Base-by-base conservation (phyloP, 2,113 vertebrate genomes). In the Nannospalax galili region DNA sequence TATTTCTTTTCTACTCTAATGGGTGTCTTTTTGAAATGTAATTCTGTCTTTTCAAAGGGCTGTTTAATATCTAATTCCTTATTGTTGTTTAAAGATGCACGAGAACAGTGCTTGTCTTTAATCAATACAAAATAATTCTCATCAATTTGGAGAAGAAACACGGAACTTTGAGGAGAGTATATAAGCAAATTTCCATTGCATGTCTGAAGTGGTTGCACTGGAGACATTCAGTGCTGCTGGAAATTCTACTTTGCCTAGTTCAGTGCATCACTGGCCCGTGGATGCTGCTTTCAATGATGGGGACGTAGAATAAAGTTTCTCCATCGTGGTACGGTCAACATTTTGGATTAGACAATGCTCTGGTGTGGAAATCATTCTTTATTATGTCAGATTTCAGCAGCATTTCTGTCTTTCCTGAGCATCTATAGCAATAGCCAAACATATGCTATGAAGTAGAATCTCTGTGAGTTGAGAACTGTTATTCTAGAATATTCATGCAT, bases 51-150 rank as follows among this genome's bases (percentile, higher is more conserved):
- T 91, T 62, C 7, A 70, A 62, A 80, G 60, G 35, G 19, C 11
- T 88, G n/a, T 73, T 93, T 73, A 70, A 20, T 79, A 62, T 84
- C 35, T 60, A 86, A 79, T 79, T 48, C 42, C 52, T 60, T 80
- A n/a, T 32, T 24, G 32, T 94, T 91, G 26, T 93, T 95, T 60
- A 93, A 90, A 87, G 45, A 90, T 84, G 22, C 35, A 30, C 45
- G 48, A 87, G 37, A 74, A 35, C 11, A 80, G 45, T 64, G 19
- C 22, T 72, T 74, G 37, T 42, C 26, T 73, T 92, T 52, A 77
- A 72, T 79, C 40, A 89, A 90, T 77, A 35, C 1, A 56, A 93
- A 88, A 65, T 62, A 60, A 32, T 77, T 52, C 58, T 35, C 72
- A 73, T 3, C 85, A 56, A 73, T 82, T 10, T 84, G 32, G 84